A percentile compares a stretch with the other conserved stretches of the same genome.
Evolutionary conservation across 2,888 invertebrate genomes (phyloP).

Genomic region (Chalcis sispes): DNA sequence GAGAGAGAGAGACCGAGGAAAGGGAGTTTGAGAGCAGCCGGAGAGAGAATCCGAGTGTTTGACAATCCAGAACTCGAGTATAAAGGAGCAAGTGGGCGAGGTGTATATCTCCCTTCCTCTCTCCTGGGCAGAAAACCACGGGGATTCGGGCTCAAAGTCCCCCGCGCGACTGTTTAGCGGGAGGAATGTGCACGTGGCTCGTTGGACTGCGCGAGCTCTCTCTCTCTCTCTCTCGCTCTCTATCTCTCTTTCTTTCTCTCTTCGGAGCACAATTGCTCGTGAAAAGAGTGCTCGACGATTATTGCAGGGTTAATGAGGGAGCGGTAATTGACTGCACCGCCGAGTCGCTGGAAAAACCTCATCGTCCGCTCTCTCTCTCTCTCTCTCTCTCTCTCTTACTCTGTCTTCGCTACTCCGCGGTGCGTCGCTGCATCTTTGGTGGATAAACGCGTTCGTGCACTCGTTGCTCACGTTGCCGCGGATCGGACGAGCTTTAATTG

Average conservation of each 20-base stretch:
- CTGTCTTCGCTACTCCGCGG: no score
- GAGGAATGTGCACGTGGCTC: conserved; percentile 26
- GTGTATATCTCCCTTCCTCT: no score
- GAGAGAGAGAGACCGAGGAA: not conserved
- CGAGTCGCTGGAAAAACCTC: not conserved
- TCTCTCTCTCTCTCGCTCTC: not conserved
- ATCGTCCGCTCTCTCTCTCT: not conserved
- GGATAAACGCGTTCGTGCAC: not conserved
- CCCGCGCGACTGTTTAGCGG: not conserved
- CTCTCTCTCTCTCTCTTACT: no score
- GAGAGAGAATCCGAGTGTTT: conserved; percentile 15
- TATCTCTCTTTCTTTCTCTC: conserved; percentile 9
- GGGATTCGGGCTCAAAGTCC: not conserved
- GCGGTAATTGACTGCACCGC: conserved; percentile 72
- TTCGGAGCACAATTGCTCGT: conserved; percentile 61
- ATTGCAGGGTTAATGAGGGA: conserved; percentile 72
- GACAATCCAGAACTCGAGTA: conserved; percentile 23
- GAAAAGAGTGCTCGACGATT: conserved; percentile 62
- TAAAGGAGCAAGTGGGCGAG: not conserved
- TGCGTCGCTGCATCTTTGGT: no score
- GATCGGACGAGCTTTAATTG: no score
- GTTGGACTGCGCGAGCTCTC: conserved; percentile 7
- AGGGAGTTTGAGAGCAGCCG: no score
- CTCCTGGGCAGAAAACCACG: conserved; percentile 5
- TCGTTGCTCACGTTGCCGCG: no score